Evolutionary conservation across 2,797 vertebrate species (phyloP), one percentile per base, ranked within the genome.

Genomic region (Perdix hodgsoniae): DNA sequence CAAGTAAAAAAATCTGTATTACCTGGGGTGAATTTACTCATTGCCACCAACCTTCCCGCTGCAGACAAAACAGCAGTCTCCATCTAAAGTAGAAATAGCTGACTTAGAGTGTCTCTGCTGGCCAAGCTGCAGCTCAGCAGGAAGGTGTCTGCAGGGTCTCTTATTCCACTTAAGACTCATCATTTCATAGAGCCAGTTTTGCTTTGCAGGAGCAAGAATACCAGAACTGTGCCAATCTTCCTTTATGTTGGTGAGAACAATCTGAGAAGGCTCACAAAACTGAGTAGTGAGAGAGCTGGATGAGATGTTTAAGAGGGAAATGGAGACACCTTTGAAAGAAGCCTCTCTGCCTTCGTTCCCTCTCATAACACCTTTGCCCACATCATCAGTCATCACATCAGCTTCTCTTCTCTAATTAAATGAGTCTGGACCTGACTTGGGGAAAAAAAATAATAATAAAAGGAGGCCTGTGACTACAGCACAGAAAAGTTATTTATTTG

Each of bases 341-440:
- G 14, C 56, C 59, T 45, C 23, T 83, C 66, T 65, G n/a, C 29
- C 44, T 39, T 72, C 6, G 3, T 27, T 52, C 50, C 50, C 33
- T 82, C 60, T 29, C 10, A n/a, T 67, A 84, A 91, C 63, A 59
- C 29, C 17, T 83, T 57, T 84, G 24, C 27, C 73, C 3, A 65
- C 63, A 61, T n/a, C 49, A 70, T n/a, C 59, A 63, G 18, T 66
- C 73, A 88, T 35, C 59, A 88, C 47, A 64, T 52, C 2, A 0
- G 31, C 76, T 81, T 94, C 83, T 91, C 54, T 75, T 78, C 78
- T 35, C 42, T 86, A 94, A 88, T 88, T 83, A 90, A 60, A 39
- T 29, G 23, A 82, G 49, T 49, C 66, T 67, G 69, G 40, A 90
- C 39, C 35, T 83, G 47, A 33, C 82, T 75, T 64, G 47, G 66